Conservation (phyloP, 2,797 vertebrate genomes). For the Neosilurus hyrtlii region DNA sequence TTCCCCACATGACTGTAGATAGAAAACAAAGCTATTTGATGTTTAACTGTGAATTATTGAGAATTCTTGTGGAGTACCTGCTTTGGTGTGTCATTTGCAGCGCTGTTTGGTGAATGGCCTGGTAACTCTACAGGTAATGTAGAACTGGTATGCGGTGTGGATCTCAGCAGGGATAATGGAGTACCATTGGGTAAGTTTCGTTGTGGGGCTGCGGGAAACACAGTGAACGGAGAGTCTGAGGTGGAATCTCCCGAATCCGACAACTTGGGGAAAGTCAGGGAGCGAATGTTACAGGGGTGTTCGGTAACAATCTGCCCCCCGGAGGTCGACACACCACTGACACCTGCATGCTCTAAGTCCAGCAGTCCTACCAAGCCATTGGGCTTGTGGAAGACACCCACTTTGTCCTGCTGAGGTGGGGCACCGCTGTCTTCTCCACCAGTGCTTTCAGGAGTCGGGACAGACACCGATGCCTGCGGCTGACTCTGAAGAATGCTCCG, state of each 20-base stretch:
- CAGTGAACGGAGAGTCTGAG: conserved; percentile 27
- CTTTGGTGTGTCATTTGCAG: conserved; percentile 66
- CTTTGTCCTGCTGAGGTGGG: conserved; percentile 68
- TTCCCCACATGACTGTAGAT: too few relatives aligned
- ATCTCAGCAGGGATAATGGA: conserved; percentile 72
- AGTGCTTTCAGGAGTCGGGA: conserved; percentile 49
- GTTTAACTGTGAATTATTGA: neutral
- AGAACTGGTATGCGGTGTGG: conserved; percentile 64
- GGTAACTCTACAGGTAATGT: conserved; percentile 61
- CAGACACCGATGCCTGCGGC: conserved; percentile 61
- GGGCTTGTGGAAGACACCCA: conserved; percentile 81
- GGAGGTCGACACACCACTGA: conserved; percentile 58
- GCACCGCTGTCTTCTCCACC: conserved; percentile 64
- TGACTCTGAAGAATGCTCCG: conserved; percentile 90
- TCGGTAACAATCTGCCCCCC: conserved; percentile 69
- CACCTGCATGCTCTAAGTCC: conserved; percentile 75
- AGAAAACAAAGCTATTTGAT: neutral
- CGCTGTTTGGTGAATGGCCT: conserved; percentile 62
- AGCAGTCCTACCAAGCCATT: conserved; percentile 89
- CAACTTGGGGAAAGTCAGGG: conserved; percentile 93
- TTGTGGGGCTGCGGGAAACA: conserved; percentile 48
- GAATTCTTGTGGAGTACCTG: conserved; percentile 57
- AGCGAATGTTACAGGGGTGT: conserved; percentile 96
- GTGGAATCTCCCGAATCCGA: conserved; percentile 79
- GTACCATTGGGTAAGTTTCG: conserved; percentile 78